Base-by-base conservation (phyloP, 2,888 invertebrate genomes). In the Cerceris rybyensis region DNA sequence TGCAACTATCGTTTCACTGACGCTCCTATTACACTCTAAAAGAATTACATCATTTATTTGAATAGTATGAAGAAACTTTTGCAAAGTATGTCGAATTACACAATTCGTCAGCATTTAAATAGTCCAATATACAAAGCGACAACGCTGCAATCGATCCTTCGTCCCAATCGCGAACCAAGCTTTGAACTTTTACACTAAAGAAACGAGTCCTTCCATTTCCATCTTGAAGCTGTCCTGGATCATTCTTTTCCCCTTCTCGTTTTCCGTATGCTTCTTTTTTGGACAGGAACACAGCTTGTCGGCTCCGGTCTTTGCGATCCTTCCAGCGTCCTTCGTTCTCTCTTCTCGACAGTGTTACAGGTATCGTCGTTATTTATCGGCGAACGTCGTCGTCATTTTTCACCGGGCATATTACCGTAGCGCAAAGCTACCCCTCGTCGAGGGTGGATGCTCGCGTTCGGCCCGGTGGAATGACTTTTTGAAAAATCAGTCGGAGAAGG, bases 311-410 rank as follows among this genome's bases (percentile, higher is more conserved):
- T 50, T 14, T 17, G 11, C 16, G 13, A 0, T 14, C 11, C 39
- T 28, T 6, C 49, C 17, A 2, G n/a, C 6, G 7, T 14, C 71
- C 66, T 70, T 70, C 49, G 60, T 69, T 6, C 46, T 7, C 13
- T 43, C 55, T 59, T 16, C n/a, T 41, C 41, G 52, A n/a, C 11
- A 46, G 50, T 42, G 65, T 17, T 14, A 46, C 73, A 66, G 69
- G 71, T 64, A 71, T 67, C 74, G 67, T 14, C 54, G 74, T 82
- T 81, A 81, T 79, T 82, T 82, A 80, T 80, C 72, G 75, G 13
- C 28, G 66, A 75, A 65, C 71, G 71, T 58, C 60, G 64, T 39
- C 76, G 76, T 81, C 76, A 80, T 82, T 82, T 82, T 82, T 82
- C 82, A 82, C 75, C 39, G 57, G 49, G 17, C 72, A 52, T 81